These are phyloP conservation scores for Vidua chalybeata DNA, from an alignment of 2,113 vertebrate species.

Conservation along the genomic window DNA sequence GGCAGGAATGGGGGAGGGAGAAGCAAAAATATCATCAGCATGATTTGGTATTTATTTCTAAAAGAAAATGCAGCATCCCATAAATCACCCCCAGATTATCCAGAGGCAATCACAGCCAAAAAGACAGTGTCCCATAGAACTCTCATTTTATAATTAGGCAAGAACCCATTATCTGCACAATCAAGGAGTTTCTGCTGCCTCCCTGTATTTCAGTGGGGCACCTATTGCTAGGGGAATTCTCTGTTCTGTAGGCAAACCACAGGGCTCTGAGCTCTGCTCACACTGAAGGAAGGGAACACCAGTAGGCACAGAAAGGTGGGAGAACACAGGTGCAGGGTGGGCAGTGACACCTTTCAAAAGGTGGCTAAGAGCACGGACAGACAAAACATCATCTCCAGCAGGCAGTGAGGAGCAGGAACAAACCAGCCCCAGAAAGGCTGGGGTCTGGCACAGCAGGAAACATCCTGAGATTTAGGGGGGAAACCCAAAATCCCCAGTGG, in stretches of 20 bases:
- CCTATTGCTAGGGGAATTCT: background rate
- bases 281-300: background rate
- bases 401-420: accelerated
- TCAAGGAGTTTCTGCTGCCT: background rate
- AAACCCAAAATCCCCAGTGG: accelerated
- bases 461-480: background rate
- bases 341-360: background rate
- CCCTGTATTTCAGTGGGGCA: background rate
- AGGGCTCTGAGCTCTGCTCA: background rate
- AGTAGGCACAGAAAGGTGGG: background rate
- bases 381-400: background rate
- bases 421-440: accelerated
- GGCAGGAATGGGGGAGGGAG: background rate
- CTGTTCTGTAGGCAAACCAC: background rate
- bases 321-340: accelerated
- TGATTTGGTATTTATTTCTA: background rate
- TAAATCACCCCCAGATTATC: background rate
- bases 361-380: background rate
- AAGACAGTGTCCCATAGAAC: background rate
- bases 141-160: background rate
- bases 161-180: background rate
- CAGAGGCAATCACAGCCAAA: background rate
- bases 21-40: background rate
- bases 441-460: background rate
- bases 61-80: background rate